phyloP scores from a whole-genome alignment of 2,797 vertebrate species.

The Malurus splendens region DNA sequence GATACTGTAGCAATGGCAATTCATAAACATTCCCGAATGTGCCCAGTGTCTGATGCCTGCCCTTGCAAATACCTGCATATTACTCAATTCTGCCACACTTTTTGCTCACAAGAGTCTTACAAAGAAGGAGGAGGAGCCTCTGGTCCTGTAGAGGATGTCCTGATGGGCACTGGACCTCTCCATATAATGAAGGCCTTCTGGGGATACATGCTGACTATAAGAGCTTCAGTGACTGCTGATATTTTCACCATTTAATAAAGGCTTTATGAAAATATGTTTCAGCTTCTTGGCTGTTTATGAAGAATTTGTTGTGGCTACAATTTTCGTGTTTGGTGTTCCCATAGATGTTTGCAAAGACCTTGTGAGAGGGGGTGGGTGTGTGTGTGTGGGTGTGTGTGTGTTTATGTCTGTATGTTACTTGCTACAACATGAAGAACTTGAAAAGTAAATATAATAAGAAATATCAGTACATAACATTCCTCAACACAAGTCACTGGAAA shows the following conservation, averaged over 20 bases:
- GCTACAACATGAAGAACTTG: neutral
- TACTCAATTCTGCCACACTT: neutral
- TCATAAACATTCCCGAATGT: neutral
- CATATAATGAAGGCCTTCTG: neutral
- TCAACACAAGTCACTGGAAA: neutral
- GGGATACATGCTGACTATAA: neutral
- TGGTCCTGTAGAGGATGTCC: neutral
- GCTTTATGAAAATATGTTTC: neutral
- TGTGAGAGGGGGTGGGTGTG: neutral
- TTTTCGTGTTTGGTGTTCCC: neutral
- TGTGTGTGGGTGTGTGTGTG: neutral
- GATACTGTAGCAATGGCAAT: neutral
- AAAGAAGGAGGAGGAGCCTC: neutral
- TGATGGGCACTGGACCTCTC: neutral
- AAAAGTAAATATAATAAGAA: slow-evolving; percentile 2
- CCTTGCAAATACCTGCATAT: neutral
- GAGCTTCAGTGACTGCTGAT: neutral
- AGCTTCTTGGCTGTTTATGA: neutral
- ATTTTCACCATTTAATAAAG: neutral
- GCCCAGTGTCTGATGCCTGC: neutral
- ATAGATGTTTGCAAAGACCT: neutral
- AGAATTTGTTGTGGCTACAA: neutral
- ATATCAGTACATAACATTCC: neutral
- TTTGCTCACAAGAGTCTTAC: neutral
- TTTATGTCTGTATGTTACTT: neutral